Evolutionary conservation across 1,140 invertebrate species (phyloP).

Genomic region (Cydia fagiglandana): DNA sequence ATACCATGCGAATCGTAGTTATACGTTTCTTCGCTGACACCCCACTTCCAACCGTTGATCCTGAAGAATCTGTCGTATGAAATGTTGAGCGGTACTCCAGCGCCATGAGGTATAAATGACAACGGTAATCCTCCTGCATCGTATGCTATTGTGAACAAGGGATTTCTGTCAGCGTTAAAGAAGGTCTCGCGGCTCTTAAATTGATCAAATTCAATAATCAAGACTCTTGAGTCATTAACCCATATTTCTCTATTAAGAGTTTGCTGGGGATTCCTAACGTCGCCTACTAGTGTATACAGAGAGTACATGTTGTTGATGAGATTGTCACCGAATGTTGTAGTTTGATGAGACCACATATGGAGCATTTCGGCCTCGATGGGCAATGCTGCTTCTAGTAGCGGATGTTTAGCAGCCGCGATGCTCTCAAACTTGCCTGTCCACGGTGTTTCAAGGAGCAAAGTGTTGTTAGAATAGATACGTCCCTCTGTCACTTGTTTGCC

Average conservation of each 20-base stretch:
- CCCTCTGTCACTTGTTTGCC: constrained; percentile 85
- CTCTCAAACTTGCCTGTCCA: constrained; percentile 86
- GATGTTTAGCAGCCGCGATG: constrained; percentile 90
- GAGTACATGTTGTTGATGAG: constrained; percentile 89
- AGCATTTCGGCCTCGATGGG: constrained; percentile 96
- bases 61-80: constrained; percentile 95
- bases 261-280: constrained; percentile 90
- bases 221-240: constrained; percentile 90
- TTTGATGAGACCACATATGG: constrained; percentile 91
- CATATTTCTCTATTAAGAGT: constrained; percentile 90
- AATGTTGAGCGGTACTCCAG: constrained; percentile 89
- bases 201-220: constrained; percentile 95
- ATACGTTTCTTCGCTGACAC: constrained; percentile 90
- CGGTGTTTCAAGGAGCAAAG: constrained; percentile 84
- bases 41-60: constrained; percentile 95
- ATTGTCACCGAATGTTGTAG: constrained; percentile 86
- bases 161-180: constrained; percentile 89
- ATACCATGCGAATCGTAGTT: constrained; percentile 93
- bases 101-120: constrained; percentile 86
- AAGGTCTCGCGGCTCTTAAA: constrained; percentile 92
- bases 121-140: constrained; percentile 92
- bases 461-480: constrained; percentile 88
- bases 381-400: constrained; percentile 90
- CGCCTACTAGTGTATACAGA: constrained; percentile 88
- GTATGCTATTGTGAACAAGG: constrained; percentile 91